These are phyloP conservation scores for Aphidius gifuensis DNA, from an alignment of 1,140 invertebrate species.

Conservation along the genomic window DNA sequence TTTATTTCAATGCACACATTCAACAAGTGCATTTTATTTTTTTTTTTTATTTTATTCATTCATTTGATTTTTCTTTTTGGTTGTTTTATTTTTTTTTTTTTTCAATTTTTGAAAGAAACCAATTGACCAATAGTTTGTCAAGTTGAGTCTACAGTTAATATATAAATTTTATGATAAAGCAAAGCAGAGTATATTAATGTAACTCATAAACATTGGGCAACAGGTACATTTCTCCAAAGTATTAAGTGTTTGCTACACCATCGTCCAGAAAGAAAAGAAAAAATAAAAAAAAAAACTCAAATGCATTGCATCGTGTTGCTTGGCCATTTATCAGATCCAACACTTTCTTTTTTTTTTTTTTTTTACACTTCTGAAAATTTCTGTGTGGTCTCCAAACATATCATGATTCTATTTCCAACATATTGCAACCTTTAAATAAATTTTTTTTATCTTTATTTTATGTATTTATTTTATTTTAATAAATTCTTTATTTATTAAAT, in stretches of 20 bases:
- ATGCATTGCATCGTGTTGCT: constrained; percentile 35
- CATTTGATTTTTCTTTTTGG: constrained; percentile 1
- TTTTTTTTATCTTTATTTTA: not conserved
- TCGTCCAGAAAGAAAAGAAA: constrained; percentile 31
- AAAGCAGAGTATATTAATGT: constrained; percentile 48
- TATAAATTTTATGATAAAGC: not conserved
- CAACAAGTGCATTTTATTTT: constrained; percentile 40
- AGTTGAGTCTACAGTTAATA: not conserved
- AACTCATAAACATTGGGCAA: constrained; percentile 47
- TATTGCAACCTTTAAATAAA: not conserved
- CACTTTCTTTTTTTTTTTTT: constrained; percentile 25
- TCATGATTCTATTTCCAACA: not conserved
- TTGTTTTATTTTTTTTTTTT: not conserved
- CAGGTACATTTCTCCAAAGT: constrained; percentile 47
- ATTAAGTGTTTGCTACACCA: not conserved
- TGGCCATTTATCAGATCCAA: constrained; percentile 40
- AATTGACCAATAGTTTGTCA: not conserved
- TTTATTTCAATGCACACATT: constrained; percentile 19
- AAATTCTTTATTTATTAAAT: not conserved
- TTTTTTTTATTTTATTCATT: constrained; percentile 16
- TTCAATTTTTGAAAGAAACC: too few species aligned
- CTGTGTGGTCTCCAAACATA: constrained; percentile 24
- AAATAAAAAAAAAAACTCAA: constrained; percentile 30
- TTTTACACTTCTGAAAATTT: not conserved
- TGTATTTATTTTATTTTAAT: not conserved